Evolutionary conservation across 2,797 vertebrate genomes (phyloP).

Genomic region (Taenioides sp.): DNA sequence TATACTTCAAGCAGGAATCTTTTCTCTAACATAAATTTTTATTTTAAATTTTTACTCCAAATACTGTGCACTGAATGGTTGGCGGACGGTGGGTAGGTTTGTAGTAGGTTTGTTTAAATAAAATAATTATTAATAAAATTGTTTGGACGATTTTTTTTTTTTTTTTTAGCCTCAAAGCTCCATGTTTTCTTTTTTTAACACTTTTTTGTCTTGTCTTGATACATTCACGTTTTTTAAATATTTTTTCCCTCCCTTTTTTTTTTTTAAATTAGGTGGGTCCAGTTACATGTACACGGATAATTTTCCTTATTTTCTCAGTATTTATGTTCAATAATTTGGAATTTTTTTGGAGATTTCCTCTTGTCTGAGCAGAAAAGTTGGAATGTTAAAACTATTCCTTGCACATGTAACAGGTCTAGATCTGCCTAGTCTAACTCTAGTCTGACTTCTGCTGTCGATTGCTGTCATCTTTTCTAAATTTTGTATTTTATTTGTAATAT

Average conservation of each 20-base stretch:
- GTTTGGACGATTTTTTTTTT: conserved; percentile 9
- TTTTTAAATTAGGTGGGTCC: background rate
- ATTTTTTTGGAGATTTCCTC: background rate
- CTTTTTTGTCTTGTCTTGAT: background rate
- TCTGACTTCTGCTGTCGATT: conserved; percentile 51
- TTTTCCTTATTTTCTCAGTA: background rate
- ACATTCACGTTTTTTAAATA: conserved; percentile 10
- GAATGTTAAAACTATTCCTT: background rate
- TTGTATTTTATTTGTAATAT: conserved; percentile 38
- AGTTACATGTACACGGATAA: background rate
- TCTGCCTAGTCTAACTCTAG: conserved; percentile 55
- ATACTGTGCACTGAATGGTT: conserved; percentile 24
- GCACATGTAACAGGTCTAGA: conserved; percentile 21
- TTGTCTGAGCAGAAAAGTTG: background rate
- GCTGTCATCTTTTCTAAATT: conserved; percentile 33
- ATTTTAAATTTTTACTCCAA: background rate
- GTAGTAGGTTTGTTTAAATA: conserved; percentile 9
- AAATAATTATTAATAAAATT: conserved; percentile 8
- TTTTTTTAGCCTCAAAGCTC: conserved; percentile 20
- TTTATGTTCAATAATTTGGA: background rate
- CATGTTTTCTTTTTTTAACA: conserved; percentile 26
- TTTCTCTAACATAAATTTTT: background rate
- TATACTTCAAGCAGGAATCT: background rate
- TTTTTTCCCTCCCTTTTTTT: conserved; percentile 6
- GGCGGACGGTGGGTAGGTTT: conserved; percentile 5